A percentile compares a stretch with the other conserved stretches of the same genome.
Conservation (phyloP, 2,797 vertebrate species). For the Phalloptychus januarius region DNA sequence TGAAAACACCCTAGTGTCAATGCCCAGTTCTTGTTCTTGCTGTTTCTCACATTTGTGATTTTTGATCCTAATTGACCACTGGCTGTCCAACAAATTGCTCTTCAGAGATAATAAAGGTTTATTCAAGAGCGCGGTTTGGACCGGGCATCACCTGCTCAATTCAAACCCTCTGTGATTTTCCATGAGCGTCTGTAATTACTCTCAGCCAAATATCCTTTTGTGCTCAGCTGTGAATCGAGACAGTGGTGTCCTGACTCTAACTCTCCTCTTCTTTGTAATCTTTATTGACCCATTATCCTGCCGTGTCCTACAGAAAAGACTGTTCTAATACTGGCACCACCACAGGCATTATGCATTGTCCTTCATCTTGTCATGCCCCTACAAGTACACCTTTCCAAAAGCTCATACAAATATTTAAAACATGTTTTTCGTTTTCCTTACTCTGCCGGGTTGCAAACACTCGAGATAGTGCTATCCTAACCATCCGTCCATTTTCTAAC, state of each 20-base stretch:
- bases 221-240: slow-evolving; percentile 46
- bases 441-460: not conserved
- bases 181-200: slow-evolving; percentile 52
- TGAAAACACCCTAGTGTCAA: not conserved
- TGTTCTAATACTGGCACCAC: slow-evolving; percentile 44
- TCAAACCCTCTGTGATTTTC: slow-evolving; percentile 43
- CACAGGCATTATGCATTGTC: slow-evolving; percentile 10
- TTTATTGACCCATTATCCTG: slow-evolving; percentile 58
- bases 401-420: slow-evolving; percentile 18
- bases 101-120: slow-evolving; percentile 52
- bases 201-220: slow-evolving; percentile 56
- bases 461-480: not conserved
- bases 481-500: no score
- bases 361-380: slow-evolving; percentile 27
- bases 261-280: slow-evolving; percentile 53
- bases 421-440: slow-evolving; percentile 9
- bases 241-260: slow-evolving; percentile 39
- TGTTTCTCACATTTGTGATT: slow-evolving; percentile 17
- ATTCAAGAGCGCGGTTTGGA: slow-evolving; percentile 9
- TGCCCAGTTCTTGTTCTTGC: not conserved
- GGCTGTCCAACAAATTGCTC: slow-evolving; percentile 47
- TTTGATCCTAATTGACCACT: slow-evolving; percentile 40
- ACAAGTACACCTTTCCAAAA: slow-evolving; percentile 2
- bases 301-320: slow-evolving; percentile 26
- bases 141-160: slow-evolving; percentile 47